A percentile compares a stretch with the other conserved stretches of the same genome.
These are phyloP conservation scores for Agrotis clavis DNA, from an alignment of 2,888 invertebrate genomes.

Conservation along the genomic window DNA sequence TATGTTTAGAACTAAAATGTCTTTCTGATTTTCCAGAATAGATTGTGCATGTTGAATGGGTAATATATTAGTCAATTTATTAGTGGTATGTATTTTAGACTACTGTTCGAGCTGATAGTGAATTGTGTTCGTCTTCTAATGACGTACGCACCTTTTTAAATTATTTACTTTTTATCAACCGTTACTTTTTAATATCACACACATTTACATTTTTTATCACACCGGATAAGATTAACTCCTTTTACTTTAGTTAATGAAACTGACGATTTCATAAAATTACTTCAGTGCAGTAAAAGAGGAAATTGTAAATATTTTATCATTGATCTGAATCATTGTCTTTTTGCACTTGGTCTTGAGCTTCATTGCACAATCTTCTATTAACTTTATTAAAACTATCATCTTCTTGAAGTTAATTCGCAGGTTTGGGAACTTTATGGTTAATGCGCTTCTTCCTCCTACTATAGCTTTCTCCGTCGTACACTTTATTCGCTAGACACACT, in stretches of 20 bases:
- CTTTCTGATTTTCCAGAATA: conserved; percentile 80
- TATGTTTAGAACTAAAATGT: conserved; percentile 71
- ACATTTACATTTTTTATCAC: conserved; percentile 28
- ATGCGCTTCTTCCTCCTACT: conserved; percentile 46
- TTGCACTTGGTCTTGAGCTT: conserved; percentile 53
- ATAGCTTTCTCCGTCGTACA: conserved; percentile 53
- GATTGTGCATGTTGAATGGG: conserved; percentile 86
- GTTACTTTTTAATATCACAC: conserved; percentile 23
- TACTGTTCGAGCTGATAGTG: conserved; percentile 37
- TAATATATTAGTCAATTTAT: conserved; percentile 70
- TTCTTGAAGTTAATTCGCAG: conserved; percentile 2
- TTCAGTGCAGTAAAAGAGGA: conserved; percentile 76
- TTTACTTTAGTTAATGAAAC: conserved; percentile 23
- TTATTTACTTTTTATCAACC: conserved; percentile 13
- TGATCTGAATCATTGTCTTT: conserved; percentile 35
- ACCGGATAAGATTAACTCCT: background rate
- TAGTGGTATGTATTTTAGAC: conserved; percentile 75
- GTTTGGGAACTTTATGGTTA: conserved; percentile 30
- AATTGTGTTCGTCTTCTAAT: conserved; percentile 34
- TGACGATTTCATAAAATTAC: conserved; percentile 53
- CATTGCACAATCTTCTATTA: conserved; percentile 54
- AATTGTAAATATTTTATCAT: conserved; percentile 41
- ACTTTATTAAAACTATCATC: conserved; percentile 46
- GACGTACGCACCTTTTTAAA: conserved; percentile 8
- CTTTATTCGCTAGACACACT: conserved; percentile 36